phyloP scores from a whole-genome alignment of 2,113 vertebrate species.

The Garra rufa region DNA sequence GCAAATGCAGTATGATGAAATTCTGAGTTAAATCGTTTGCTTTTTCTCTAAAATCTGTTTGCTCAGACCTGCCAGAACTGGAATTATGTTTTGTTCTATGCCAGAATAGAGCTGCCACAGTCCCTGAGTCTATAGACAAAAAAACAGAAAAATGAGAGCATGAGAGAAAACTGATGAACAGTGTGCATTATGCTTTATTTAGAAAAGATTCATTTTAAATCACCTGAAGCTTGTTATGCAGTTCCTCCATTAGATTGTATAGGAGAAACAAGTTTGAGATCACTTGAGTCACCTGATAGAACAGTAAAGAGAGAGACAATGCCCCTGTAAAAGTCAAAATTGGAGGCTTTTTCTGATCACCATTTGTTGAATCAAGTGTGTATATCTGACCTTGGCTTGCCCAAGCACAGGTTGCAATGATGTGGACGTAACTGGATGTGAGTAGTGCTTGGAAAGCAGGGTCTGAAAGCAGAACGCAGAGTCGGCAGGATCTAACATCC shows the following conservation, averaged over 20 bases:
- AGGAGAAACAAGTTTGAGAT: conserved; percentile 77
- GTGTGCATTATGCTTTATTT: neutral
- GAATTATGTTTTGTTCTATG: conserved; percentile 87
- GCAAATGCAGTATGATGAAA: neutral
- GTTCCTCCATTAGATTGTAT: conserved; percentile 77
- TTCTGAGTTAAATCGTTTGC: neutral
- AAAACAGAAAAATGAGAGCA: neutral
- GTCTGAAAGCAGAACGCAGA: conserved; percentile 79
- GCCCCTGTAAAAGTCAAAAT: neutral
- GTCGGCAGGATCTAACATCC: conserved; percentile 87
- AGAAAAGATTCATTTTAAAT: conserved; percentile 35
- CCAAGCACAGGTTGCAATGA: conserved; percentile 37
- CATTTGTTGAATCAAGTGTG: neutral
- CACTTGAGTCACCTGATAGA: conserved; percentile 73
- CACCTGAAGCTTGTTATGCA: conserved; percentile 81
- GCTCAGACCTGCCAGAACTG: conserved; percentile 86
- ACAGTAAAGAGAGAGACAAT: neutral
- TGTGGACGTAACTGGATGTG: conserved; percentile 46
- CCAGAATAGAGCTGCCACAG: conserved; percentile 86
- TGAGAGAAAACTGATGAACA: neutral
- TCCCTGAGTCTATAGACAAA: conserved; percentile 73
- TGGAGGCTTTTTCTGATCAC: neutral
- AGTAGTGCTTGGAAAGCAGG: conserved; percentile 81
- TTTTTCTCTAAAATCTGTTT: conserved; percentile 34
- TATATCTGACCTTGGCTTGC: conserved; percentile 58